Conservation (phyloP, 2,113 vertebrate genomes). For the Paratilapia polleni region DNA sequence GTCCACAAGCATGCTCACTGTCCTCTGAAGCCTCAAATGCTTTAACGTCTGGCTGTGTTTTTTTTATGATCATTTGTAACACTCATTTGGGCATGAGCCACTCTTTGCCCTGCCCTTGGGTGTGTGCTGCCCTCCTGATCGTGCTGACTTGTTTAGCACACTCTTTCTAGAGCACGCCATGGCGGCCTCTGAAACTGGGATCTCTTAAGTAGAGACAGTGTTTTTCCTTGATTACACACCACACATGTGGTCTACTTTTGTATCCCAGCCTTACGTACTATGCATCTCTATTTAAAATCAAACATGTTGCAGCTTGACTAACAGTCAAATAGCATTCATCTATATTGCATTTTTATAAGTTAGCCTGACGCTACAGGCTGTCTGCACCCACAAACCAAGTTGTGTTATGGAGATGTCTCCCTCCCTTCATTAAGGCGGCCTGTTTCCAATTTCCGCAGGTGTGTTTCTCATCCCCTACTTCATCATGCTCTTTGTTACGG, state of each 20-base stretch:
- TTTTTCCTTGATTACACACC: conserved; percentile 36
- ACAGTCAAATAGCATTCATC: background rate
- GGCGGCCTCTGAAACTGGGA: conserved; percentile 27
- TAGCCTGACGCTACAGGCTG: conserved; percentile 26
- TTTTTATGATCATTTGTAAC: conserved; percentile 17
- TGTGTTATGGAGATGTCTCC: background rate
- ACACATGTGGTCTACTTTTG: conserved; percentile 4
- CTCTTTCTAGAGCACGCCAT: conserved; percentile 11
- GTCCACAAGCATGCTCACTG: background rate
- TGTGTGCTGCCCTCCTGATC: conserved; percentile 26
- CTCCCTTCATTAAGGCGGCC: background rate
- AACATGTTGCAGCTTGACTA: conserved; percentile 33
- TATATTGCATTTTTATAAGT: background rate
- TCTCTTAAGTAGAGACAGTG: conserved; percentile 9
- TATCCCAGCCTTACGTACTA: background rate
- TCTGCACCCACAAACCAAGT: background rate
- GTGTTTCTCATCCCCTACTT: conserved; percentile 87
- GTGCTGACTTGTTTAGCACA: conserved; percentile 7
- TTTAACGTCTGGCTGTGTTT: background rate
- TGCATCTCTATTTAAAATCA: background rate
- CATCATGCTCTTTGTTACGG: conserved; percentile 85
- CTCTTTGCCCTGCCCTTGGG: conserved; percentile 25
- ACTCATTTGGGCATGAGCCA: background rate
- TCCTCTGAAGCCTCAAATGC: background rate
- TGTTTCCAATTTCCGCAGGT: conserved; percentile 67